A percentile compares a stretch with the other conserved stretches of the same genome.
Conservation (phyloP, 2,888 invertebrate genomes). For the Pseudoips prasinana region DNA sequence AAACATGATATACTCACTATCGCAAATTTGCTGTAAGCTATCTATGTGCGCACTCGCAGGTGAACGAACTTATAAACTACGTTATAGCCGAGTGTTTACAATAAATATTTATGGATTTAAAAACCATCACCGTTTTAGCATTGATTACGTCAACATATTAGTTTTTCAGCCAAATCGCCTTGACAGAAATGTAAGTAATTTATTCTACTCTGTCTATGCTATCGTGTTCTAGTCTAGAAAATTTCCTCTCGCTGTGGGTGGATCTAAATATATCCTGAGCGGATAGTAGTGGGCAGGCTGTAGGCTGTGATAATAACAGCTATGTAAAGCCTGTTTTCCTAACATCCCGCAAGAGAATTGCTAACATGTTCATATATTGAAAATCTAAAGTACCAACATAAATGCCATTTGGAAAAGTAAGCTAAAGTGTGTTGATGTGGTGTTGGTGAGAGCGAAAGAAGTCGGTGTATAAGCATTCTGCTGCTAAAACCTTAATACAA, state of each 20-base stretch:
- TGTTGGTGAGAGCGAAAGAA: too few species aligned
- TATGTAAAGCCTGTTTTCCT: conserved; percentile 20
- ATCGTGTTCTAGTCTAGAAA: conserved; percentile 41
- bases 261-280: conserved; percentile 49
- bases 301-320: conserved; percentile 24
- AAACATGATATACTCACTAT: too few species aligned
- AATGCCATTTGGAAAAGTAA: too few species aligned
- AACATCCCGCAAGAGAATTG: conserved; percentile 8
- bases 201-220: too few species aligned
- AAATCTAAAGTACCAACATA: too few species aligned
- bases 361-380: too few species aligned
- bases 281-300: conserved; percentile 29
- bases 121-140: conserved; percentile 4
- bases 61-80: conserved; percentile 1
- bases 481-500: too few species aligned
- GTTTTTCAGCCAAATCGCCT: too few species aligned
- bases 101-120: conserved; percentile 4
- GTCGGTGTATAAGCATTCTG: too few species aligned
- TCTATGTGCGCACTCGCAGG: conserved; percentile 1
- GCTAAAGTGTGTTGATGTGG: too few species aligned
- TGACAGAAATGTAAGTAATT: too few species aligned
- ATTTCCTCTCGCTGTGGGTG: conserved; percentile 43
- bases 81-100: neutral
- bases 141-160: conserved; percentile 1
- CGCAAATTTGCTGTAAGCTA: too few species aligned